phyloP scores from a whole-genome alignment of 35 echinoderm and acorn worm species.

The Hemicentrotus pulcherrimus region DNA sequence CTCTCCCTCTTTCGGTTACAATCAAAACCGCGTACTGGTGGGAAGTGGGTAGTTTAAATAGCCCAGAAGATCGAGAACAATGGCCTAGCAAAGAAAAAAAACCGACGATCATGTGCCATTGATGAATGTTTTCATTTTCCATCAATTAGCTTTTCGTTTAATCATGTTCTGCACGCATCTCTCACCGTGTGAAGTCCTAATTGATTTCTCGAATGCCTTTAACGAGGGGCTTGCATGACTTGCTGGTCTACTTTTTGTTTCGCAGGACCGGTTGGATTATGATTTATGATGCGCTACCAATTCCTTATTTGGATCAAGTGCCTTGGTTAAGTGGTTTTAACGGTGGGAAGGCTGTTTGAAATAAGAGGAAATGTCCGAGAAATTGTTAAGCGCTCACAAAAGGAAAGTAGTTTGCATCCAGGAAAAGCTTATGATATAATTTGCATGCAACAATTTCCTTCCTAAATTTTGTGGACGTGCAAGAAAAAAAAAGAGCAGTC shows the following conservation, averaged over 20 bases:
- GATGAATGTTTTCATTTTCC: slow-evolving; percentile 5
- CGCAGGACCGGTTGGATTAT: neutral
- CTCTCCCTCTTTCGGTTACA: neutral
- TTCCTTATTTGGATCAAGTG: neutral
- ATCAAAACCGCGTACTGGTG: neutral
- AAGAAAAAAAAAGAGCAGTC: no score
- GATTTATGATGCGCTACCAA: slow-evolving; percentile 10
- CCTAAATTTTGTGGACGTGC: neutral
- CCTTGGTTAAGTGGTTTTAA: neutral
- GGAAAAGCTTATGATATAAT: neutral
- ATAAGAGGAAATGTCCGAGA: slow-evolving; percentile 10
- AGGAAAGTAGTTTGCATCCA: neutral
- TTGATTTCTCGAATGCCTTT: neutral
- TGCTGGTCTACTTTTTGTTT: slow-evolving; percentile 3
- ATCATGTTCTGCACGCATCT: neutral
- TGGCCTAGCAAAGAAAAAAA: neutral
- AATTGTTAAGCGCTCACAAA: neutral
- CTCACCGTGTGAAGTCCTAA: neutral
- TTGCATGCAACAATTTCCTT: neutral
- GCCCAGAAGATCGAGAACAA: neutral
- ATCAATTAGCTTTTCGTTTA: neutral
- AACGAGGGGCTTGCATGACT: slow-evolving; percentile 1
- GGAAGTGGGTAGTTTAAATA: neutral
- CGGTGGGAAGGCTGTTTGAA: neutral
- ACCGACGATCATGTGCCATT: neutral